Conservation (phyloP, 2,888 invertebrate genomes). For the Ornithoptera priamus region DNA sequence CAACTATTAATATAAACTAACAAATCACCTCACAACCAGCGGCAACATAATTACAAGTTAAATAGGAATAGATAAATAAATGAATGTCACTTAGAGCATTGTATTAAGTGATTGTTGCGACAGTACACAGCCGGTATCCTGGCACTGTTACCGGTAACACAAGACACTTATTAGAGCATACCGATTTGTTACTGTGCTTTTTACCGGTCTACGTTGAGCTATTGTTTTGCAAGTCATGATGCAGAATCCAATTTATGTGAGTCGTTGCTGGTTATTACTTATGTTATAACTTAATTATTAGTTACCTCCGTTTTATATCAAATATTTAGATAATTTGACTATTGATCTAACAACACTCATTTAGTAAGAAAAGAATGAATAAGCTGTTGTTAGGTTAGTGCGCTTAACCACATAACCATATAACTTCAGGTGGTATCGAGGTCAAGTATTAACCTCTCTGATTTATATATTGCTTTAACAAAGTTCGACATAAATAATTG, state of each 20-base stretch:
- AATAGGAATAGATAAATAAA: conserved; percentile 47
- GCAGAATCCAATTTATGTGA: conserved; percentile 14
- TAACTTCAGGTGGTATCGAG: too few relatives aligned
- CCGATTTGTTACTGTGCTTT: conserved; percentile 30
- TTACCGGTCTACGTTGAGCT: conserved; percentile 18
- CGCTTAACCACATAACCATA: too few relatives aligned
- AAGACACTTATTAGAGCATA: conserved; percentile 44
- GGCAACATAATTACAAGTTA: conserved; percentile 35
- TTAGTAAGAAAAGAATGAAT: too few relatives aligned
- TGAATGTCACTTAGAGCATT: conserved; percentile 49
- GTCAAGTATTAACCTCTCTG: too few relatives aligned
- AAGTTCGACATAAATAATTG: too few relatives aligned
- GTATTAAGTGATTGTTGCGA: conserved; percentile 48
- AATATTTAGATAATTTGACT: too few relatives aligned
- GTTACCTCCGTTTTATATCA: too few relatives aligned
- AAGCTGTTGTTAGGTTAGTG: too few relatives aligned
- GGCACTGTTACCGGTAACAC: conserved; percentile 44
- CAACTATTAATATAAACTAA: conserved; percentile 18
- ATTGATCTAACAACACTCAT: too few relatives aligned
- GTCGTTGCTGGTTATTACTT: conserved; percentile 5
- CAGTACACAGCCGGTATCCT: conserved; percentile 38
- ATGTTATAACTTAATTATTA: not conserved
- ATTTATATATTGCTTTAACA: too few relatives aligned
- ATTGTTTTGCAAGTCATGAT: conserved; percentile 22
- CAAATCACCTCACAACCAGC: conserved; percentile 31